Conservation (phyloP, 2,113 vertebrate genomes). For the Odocoileus hemionus region DNA sequence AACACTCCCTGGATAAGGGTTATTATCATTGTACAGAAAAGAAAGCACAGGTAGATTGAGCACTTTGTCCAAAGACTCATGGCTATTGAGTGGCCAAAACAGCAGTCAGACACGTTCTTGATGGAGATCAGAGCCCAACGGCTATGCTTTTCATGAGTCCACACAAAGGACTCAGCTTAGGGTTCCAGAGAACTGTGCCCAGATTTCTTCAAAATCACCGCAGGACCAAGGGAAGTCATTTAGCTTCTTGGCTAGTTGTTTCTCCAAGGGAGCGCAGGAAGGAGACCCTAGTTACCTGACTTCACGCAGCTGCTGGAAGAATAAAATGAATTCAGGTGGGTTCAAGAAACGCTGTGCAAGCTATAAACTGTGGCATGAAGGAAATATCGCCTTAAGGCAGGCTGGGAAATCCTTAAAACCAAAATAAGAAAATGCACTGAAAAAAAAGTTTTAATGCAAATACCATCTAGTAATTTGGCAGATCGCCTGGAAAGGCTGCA, state of each 20-base stretch:
- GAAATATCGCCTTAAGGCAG: neutral
- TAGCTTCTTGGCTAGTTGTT: neutral
- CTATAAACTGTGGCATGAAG: neutral
- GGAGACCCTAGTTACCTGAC: neutral
- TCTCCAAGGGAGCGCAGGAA: neutral
- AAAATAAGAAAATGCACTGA: conserved; percentile 34
- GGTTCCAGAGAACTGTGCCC: neutral
- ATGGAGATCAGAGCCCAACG: neutral
- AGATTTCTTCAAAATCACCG: neutral
- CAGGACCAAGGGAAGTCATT: neutral
- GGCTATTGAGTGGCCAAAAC: neutral
- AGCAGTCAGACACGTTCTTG: neutral
- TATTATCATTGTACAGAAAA: neutral
- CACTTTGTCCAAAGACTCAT: neutral
- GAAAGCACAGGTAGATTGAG: neutral
- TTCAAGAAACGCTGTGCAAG: conserved; percentile 46
- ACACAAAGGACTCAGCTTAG: neutral
- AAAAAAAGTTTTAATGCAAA: conserved; percentile 18
- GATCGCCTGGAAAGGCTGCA: neutral
- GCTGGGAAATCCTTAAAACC: conserved; percentile 37
- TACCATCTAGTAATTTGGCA: conserved; percentile 63
- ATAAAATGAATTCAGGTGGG: neutral
- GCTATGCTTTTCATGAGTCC: neutral
- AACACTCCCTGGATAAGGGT: neutral
- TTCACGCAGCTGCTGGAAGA: neutral